Percentiles rank a stretch among this genome's conserved stretches.
Conservation (phyloP, 2,888 invertebrate species). For the Leptinotarsa juncta region DNA sequence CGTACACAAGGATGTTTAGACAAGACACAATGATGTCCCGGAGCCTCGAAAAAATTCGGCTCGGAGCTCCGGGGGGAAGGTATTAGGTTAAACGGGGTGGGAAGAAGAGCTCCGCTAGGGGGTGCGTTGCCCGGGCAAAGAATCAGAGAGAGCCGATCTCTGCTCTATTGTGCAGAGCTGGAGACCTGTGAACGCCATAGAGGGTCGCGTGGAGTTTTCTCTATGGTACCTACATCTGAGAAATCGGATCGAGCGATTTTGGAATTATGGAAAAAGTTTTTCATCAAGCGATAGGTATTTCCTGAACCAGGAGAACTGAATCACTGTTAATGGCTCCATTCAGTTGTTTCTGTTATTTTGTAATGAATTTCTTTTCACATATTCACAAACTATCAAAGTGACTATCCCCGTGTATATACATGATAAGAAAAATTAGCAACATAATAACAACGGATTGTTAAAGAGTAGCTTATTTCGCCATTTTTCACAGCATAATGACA, state of each 20-base stretch:
- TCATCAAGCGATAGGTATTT: not conserved
- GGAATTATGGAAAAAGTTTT: not conserved
- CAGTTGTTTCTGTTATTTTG: no score
- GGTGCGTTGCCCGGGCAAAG: conserved; percentile 65
- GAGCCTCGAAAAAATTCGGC: conserved; percentile 32
- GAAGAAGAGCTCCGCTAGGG: conserved; percentile 59
- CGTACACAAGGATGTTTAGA: conserved; percentile 85
- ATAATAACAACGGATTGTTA: no score
- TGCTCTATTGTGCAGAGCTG: conserved; percentile 61
- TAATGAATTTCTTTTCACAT: no score
- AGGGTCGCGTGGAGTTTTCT: conserved; percentile 56
- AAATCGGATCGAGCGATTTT: not conserved
- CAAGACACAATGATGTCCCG: conserved; percentile 79
- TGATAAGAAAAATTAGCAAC: no score
- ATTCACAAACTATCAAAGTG: no score
- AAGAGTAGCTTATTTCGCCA: no score
- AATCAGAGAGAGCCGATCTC: conserved; percentile 53
- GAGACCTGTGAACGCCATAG: conserved; percentile 56
- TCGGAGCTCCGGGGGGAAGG: conserved; percentile 23
- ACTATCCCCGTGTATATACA: no score
- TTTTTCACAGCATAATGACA: no score
- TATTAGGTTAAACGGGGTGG: conserved; percentile 32
- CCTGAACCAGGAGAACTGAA: no score
- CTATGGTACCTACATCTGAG: conserved; percentile 28
- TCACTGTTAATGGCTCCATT: no score